A percentile compares a stretch with the other conserved stretches of the same genome.
These are phyloP conservation scores for Temnopleurus reevesii DNA, from an alignment of 53 echinoderm and acorn worm genomes.

Conservation along the genomic window DNA sequence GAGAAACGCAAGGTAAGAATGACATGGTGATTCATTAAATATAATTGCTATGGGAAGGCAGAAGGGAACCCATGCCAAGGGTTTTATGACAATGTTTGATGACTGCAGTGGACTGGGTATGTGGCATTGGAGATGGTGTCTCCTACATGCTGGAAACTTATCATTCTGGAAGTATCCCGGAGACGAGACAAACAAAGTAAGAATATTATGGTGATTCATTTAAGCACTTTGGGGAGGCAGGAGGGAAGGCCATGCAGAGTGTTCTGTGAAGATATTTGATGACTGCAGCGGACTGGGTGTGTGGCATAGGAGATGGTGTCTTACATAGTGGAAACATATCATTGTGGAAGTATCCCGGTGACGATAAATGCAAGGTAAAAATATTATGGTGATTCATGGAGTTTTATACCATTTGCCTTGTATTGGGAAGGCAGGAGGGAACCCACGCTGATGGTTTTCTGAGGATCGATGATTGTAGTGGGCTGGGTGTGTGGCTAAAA, in stretches of 20 bases:
- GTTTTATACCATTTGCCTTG: no score
- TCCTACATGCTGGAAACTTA: constrained; percentile 77
- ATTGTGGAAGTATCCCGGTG: constrained; percentile 97
- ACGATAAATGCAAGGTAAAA: constrained; percentile 91
- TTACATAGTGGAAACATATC: constrained; percentile 85
- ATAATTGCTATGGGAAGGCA: no score
- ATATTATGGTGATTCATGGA: no score
- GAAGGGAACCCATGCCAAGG: constrained; percentile 60
- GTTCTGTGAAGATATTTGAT: constrained; percentile 99
- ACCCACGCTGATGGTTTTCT: no score
- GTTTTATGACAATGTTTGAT: constrained; percentile 98
- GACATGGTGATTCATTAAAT: no score
- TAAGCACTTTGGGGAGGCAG: no score
- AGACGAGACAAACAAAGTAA: constrained; percentile 85
- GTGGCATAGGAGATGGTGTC: constrained; percentile 98
- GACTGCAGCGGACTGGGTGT: constrained; percentile 95
- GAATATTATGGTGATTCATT: no score
- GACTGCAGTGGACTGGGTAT: constrained; percentile 92
- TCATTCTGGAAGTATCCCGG: constrained; percentile 94
- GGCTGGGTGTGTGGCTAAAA: no score
- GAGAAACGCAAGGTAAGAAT: constrained; percentile 88
- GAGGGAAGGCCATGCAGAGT: constrained; percentile 64
- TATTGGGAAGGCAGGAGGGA: no score
- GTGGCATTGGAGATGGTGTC: constrained; percentile 94
- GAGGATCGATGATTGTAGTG: no score